phyloP scores from a whole-genome alignment of 2,888 invertebrate species.

The Eupeodes luniger region DNA sequence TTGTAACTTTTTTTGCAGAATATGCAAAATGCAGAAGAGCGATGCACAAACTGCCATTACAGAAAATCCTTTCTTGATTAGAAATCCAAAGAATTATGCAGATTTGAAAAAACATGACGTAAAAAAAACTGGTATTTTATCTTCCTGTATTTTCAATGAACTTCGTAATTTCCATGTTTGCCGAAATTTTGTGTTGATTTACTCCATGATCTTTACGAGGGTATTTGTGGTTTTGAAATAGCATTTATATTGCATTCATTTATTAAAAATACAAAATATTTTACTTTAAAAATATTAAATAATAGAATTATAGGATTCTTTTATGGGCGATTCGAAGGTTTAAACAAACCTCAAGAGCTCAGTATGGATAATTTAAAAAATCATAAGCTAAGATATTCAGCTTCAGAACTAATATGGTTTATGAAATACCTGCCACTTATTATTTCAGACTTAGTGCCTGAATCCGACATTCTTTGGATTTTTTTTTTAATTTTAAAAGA shows the following conservation, averaged over 20 bases:
- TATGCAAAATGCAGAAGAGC: slow-evolving; percentile 13
- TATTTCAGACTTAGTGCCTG: slow-evolving; percentile 9
- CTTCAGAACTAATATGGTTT: slow-evolving; percentile 4
- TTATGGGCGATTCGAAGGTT: slow-evolving; percentile 20
- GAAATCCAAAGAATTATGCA: background rate
- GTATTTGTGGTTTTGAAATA: slow-evolving; percentile 5
- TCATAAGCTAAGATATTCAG: slow-evolving; percentile 8
- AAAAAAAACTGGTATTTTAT: slow-evolving; percentile 8
- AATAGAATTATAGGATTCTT: slow-evolving; percentile 2
- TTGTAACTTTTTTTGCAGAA: slow-evolving; percentile 17
- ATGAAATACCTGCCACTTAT: slow-evolving; percentile 6
- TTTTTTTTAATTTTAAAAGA: slow-evolving; percentile 20
- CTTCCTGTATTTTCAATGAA: slow-evolving; percentile 2
- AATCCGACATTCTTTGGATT: background rate
- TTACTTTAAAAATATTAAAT: background rate
- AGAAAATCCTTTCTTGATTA: background rate
- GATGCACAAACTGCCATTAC: slow-evolving; percentile 8
- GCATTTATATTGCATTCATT: background rate
- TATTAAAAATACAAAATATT: background rate
- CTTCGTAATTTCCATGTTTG: background rate
- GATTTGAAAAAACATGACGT: background rate
- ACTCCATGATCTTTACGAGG: slow-evolving; percentile 9
- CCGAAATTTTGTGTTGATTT: slow-evolving; percentile 5
- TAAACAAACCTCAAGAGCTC: slow-evolving; percentile 19
- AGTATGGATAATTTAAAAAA: slow-evolving; percentile 11